Evolutionary conservation across 2,888 invertebrate species (phyloP), one percentile per base, ranked within the genome.

Genomic region (Lithophane ornitopus): DNA sequence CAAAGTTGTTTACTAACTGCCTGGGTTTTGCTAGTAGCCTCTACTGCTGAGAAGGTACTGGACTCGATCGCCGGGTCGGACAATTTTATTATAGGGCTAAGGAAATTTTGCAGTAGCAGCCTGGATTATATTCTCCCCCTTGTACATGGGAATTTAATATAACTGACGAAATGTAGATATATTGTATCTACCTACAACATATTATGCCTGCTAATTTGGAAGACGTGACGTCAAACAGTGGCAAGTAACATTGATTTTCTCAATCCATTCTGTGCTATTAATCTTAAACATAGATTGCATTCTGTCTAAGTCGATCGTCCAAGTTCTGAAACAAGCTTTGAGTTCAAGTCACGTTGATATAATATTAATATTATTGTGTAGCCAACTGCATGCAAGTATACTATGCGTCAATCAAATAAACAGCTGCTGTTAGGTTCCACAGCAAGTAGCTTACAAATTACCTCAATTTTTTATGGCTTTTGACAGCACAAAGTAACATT

Each of bases 1-100:
- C 26, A 49, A 62, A 54, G 46, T 56, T 80, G 74, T 76, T 61
- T 72, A 73, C 19, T n/a, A 39, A 76, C 59, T 80, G 19, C 22
- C 19, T n/a, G 26, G 16, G 7, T 16, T 19, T 14, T 14, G 26
- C 9, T 52, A 52, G 44, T 12, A 12, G 44, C 12, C 44, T 44
- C 44, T 44, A 12, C 44, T 12, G 44, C 44, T 44, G 44, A 2
- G 44, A 3, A 12, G 44, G 44, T 44, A 44, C 44, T 44, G 2
- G 44, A 12, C 12, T 44, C 12, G 44, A 44, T 12, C 44, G 12
- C 44, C 44, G 44, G 41, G 9, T 41, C 9, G 41, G 41, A 41
- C 41, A 9, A 41, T 41, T 9, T 41, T 41, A 41, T 41, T 41
- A 41, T 9, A 41, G 41, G 41, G 1, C 41, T 41, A 41, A 41